Evolutionary conservation across 2,888 invertebrate species (phyloP).

Genomic region (Orthosia cruda): DNA sequence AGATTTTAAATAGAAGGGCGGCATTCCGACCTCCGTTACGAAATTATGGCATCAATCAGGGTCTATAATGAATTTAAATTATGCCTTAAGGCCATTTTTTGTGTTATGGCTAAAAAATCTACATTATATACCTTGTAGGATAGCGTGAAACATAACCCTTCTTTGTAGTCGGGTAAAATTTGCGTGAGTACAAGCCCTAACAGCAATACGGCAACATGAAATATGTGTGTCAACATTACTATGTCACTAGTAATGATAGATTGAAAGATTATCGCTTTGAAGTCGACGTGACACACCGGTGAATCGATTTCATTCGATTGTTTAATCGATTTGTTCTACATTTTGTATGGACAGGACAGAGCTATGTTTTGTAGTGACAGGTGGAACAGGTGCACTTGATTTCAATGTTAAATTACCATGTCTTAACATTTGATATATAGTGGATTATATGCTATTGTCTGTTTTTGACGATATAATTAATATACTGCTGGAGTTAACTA

Average conservation of each 20-base stretch:
- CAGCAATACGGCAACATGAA: constrained; percentile 19
- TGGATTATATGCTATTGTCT: background rate
- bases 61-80: too few species aligned
- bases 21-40: too few species aligned
- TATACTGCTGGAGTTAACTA: too few species aligned
- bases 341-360: constrained; percentile 29
- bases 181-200: constrained; percentile 31
- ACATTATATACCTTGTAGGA: too few species aligned
- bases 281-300: constrained; percentile 31
- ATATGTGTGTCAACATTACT: constrained; percentile 47
- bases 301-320: constrained; percentile 47
- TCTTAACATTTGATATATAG: background rate
- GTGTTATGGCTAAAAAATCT: too few species aligned
- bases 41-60: too few species aligned
- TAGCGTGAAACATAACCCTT: too few species aligned
- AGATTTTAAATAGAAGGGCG: too few species aligned
- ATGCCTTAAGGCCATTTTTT: too few species aligned
- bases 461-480: too few species aligned
- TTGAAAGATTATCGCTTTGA: constrained; percentile 54
- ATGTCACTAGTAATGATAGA: constrained; percentile 56
- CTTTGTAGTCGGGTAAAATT: too few species aligned
- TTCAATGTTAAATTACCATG: constrained; percentile 3
- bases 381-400: constrained; percentile 3
- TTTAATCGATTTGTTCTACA: constrained; percentile 49
- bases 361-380: constrained; percentile 34